Percentiles rank a stretch among this genome's conserved stretches.
phyloP scores from a whole-genome alignment of 2,797 vertebrate species.

The Delichon dasypus region DNA sequence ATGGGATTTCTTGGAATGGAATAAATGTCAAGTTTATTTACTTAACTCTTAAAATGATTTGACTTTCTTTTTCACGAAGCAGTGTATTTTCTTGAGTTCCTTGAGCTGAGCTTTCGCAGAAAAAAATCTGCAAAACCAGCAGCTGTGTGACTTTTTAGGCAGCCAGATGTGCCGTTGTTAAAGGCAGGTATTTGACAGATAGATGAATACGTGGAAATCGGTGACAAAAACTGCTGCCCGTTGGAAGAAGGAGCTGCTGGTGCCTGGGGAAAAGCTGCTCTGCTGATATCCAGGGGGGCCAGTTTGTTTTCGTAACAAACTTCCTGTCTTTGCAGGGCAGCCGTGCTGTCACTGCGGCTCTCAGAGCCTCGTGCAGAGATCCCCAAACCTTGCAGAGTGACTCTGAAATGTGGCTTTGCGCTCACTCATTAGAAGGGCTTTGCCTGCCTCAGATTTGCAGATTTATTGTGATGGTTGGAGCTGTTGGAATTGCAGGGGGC shows the following conservation, averaged over 20 bases:
- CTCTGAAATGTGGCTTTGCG: conserved; percentile 64
- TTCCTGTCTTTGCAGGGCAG: conserved; percentile 71
- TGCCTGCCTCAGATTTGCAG: conserved; percentile 50
- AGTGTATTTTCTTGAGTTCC: background rate
- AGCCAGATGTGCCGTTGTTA: background rate
- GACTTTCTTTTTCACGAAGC: conserved; percentile 51
- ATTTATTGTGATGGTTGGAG: conserved; percentile 45
- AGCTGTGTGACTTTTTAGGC: background rate
- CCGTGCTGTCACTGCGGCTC: conserved; percentile 67
- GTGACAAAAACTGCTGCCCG: background rate
- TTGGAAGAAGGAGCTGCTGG: background rate
- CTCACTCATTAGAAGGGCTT: conserved; percentile 35
- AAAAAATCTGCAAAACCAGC: background rate
- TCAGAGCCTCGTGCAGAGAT: conserved; percentile 55
- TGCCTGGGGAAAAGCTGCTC: conserved; percentile 54
- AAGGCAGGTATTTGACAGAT: background rate
- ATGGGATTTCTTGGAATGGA: conserved; percentile 57
- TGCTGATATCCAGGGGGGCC: conserved; percentile 69
- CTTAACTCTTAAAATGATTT: conserved; percentile 63
- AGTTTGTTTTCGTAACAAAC: conserved; percentile 71
- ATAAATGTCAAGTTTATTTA: conserved; percentile 65
- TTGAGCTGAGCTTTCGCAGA: background rate
- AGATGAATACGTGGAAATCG: background rate
- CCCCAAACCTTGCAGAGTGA: conserved; percentile 40
- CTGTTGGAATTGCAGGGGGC: conserved; percentile 37